phyloP scores from a whole-genome alignment of 2,888 invertebrate species.

The Habroteleia sp. region DNA sequence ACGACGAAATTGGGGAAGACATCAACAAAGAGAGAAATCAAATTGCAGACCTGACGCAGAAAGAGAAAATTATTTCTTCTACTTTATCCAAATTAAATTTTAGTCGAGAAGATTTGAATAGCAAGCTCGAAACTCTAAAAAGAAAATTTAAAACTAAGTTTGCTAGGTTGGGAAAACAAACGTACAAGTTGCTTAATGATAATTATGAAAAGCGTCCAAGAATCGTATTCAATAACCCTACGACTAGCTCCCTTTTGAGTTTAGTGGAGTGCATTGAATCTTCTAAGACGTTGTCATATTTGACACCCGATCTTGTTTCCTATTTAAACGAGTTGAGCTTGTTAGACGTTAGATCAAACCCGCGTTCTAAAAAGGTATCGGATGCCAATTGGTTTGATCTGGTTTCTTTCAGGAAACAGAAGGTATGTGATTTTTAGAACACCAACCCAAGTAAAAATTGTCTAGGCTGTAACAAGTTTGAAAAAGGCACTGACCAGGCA shows the following conservation, averaged over 20 bases:
- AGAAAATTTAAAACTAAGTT: constrained; percentile 86
- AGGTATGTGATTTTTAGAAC: no score
- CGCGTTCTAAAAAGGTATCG: no score
- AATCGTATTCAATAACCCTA: constrained; percentile 73
- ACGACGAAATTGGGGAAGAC: constrained; percentile 81
- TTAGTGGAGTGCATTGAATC: constrained; percentile 81
- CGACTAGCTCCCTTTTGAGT: constrained; percentile 82
- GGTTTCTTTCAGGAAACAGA: no score
- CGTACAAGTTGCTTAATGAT: constrained; percentile 81
- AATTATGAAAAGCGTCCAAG: constrained; percentile 73
- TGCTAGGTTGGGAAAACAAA: constrained; percentile 83
- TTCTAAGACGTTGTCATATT: constrained; percentile 79
- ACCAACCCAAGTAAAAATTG: no score
- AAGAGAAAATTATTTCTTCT: constrained; percentile 66
- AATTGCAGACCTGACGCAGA: constrained; percentile 78
- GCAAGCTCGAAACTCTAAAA: constrained; percentile 84
- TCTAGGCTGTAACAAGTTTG: no score
- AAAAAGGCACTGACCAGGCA: no score
- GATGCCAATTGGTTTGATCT: background rate
- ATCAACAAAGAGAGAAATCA: constrained; percentile 79
- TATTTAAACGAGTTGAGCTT: constrained; percentile 82
- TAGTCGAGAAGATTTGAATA: constrained; percentile 82
- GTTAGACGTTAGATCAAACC: constrained; percentile 67
- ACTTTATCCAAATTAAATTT: constrained; percentile 81
- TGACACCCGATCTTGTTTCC: constrained; percentile 83